phyloP scores from a whole-genome alignment of 2,888 invertebrate genomes.

The Nineta flava region DNA sequence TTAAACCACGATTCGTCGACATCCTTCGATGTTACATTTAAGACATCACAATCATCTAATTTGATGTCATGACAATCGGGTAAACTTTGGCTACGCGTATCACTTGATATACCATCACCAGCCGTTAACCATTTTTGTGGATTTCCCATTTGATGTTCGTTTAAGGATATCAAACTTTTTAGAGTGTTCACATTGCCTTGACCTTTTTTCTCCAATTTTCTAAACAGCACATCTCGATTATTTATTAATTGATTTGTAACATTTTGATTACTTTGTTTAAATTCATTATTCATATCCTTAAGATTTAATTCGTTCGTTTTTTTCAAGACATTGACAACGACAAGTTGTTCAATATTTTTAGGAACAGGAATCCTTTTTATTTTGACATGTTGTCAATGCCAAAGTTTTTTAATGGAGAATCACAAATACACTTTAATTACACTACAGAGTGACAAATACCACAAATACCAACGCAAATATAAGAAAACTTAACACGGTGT shows the following conservation, averaged over 20 bases:
- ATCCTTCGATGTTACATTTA: slow-evolving; percentile 15
- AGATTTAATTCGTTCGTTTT: too few species aligned
- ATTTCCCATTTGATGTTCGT: slow-evolving; percentile 2
- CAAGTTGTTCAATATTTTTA: too few species aligned
- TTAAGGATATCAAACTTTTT: not conserved
- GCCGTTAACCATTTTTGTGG: slow-evolving; percentile 1
- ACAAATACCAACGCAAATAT: too few species aligned
- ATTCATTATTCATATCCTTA: not conserved
- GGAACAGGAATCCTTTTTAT: not conserved
- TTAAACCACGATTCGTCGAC: slow-evolving; percentile 26
- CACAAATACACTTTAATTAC: too few species aligned
- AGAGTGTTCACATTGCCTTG: not conserved
- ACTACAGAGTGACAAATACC: too few species aligned
- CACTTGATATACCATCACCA: slow-evolving; percentile 7
- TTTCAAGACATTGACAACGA: not conserved
- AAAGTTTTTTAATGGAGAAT: too few species aligned
- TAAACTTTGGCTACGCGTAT: slow-evolving; percentile 26
- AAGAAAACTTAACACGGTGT: too few species aligned
- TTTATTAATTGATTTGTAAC: not conserved
- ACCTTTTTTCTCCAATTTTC: not conserved
- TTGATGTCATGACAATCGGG: slow-evolving; percentile 25
- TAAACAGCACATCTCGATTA: not conserved
- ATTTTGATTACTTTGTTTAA: not conserved
- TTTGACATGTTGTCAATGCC: not conserved
- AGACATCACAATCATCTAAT: slow-evolving; percentile 14